Conservation (phyloP, 2,888 invertebrate species). For the Oegoconia quadripuncta region DNA sequence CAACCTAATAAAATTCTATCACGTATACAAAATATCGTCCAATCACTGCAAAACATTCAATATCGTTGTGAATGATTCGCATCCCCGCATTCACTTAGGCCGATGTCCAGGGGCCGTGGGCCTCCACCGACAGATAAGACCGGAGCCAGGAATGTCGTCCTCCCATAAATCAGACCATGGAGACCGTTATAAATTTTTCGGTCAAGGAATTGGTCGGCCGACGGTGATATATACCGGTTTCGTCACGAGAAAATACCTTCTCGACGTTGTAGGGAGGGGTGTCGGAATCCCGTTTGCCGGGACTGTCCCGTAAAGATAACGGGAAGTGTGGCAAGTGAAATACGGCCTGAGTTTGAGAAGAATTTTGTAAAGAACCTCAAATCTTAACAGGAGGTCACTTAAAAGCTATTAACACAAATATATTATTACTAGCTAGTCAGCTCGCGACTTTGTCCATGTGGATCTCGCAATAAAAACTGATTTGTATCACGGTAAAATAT, state of each 20-base stretch:
- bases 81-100: slow-evolving; percentile 24
- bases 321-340: no score
- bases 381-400: no score
- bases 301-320: no score
- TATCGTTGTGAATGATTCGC: slow-evolving; percentile 26
- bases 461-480: no score
- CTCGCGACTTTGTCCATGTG: no score
- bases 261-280: slow-evolving; percentile 14
- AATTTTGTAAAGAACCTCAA: no score
- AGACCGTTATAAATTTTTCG: slow-evolving; percentile 73
- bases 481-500: no score
- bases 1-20: neutral
- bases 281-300: neutral
- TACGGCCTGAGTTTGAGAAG: no score
- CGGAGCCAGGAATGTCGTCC: slow-evolving; percentile 34
- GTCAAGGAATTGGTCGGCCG: slow-evolving; percentile 70
- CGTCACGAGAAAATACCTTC: slow-evolving; percentile 24
- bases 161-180: slow-evolving; percentile 47
- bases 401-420: no score
- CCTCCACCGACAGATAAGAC: slow-evolving; percentile 4
- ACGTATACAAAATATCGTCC: neutral
- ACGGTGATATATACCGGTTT: slow-evolving; percentile 53
- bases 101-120: no score
- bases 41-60: slow-evolving; percentile 5
- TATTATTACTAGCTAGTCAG: no score